These are phyloP conservation scores for Coregonus sp. DNA, from an alignment of 2,797 vertebrate species.

Conservation along the genomic window DNA sequence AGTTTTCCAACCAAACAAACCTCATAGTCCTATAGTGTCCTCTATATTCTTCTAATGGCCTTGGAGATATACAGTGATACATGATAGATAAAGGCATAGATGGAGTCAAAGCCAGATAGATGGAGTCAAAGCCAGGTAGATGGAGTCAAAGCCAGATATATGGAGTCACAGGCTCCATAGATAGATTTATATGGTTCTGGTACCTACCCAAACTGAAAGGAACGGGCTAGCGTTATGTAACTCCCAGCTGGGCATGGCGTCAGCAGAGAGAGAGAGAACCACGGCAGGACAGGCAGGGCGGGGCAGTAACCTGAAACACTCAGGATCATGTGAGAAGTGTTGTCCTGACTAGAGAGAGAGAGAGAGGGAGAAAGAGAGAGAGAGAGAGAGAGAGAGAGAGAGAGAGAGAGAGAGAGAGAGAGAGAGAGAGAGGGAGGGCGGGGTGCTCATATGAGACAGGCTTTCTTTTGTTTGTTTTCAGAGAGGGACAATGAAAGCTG, in stretches of 20 bases:
- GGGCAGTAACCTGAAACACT: constrained; percentile 18
- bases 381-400: neutral
- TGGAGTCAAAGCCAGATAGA: neutral
- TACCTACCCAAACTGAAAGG: neutral
- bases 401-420: too few relatives aligned
- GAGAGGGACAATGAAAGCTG: neutral
- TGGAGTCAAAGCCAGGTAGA: too few relatives aligned
- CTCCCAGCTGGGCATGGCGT: constrained; percentile 29
- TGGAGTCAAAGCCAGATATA: neutral
- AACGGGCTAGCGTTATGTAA: constrained; percentile 19
- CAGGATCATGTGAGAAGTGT: neutral
- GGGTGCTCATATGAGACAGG: neutral
- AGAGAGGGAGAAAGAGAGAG: neutral
- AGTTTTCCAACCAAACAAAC: neutral
- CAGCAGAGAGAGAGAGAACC: neutral
- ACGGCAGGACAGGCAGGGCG: constrained; percentile 3
- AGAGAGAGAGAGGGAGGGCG: neutral
- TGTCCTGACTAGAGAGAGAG: neutral
- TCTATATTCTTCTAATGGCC: neutral
- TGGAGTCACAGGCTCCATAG: neutral
- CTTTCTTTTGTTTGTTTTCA: neutral
- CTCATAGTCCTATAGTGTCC: neutral
- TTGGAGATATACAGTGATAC: neutral
- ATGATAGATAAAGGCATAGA: neutral
- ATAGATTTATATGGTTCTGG: neutral